Base-by-base conservation (phyloP, 1,140 invertebrate species). In the Branchinecta lynchi region DNA sequence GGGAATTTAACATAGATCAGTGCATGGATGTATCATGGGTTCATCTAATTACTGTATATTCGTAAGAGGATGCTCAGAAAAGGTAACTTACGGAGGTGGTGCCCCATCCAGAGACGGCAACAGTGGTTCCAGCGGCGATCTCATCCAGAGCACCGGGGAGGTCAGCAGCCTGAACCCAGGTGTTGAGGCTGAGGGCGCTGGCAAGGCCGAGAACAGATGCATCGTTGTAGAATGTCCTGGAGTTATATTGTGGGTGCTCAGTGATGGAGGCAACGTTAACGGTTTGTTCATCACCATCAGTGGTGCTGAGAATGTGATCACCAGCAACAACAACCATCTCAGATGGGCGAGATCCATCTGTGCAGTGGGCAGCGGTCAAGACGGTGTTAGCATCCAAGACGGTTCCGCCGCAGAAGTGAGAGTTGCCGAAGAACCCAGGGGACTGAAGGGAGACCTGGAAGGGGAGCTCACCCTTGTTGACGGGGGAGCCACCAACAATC, bases 401-500 rank as follows among this genome's bases (percentile, higher is more conserved):
- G 7, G 68, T n/a, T 21, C 70, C 45, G 7, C 44, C 45, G 45
- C 60, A 44, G 20, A 17, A 12, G 32, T 68, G 67, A 12, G 60
- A 12, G 12, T 8, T 20, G 8, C 10, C 15, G 65, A n/a, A 10
- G 9, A 66, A 45, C 20, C 68, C 21, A 10, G 45, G 32, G 67
- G 66, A n/a, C 44, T 79, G 77, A 7, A 86, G 75, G 3, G 81
- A 82, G 0, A 86, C 80, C 77, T 85, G 84, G 73, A 85, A 84
- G 0, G 86, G 86, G 67, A 83, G 80, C 69, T 84, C 78, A n/a
- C 81, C 79, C 51, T 84, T 84, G 15, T 74, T 73, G 0, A 82
- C 81, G 21, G 81, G 78, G 15, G 80, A 74, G 0, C 87, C 87
- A 0, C 86, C 86, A 3, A 87, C 82, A 12, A 88, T 87, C 17